These are phyloP conservation scores for Ephydatia muelleri DNA, from an alignment of 37 sponge, comb jelly and placozoan genomes.

Conservation along the genomic window DNA sequence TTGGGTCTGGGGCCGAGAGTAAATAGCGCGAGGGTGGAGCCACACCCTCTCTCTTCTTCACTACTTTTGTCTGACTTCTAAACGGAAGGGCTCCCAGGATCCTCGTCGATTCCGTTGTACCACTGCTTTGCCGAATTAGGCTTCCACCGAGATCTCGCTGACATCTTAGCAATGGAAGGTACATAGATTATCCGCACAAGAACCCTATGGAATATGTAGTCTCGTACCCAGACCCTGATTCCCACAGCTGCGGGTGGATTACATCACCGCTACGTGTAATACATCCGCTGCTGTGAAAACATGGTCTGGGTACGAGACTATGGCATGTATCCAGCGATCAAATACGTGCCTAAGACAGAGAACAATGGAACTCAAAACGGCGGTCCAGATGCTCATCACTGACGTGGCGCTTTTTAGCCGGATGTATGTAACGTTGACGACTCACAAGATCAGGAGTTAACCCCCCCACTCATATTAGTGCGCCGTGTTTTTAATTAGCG, in stretches of 20 bases:
- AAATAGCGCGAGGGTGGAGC: neutral
- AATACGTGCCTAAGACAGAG: neutral
- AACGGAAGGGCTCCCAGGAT: conserved; percentile 93
- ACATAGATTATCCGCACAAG: conserved; percentile 47
- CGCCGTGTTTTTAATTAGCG: too few relatives aligned
- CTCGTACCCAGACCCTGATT: too few relatives aligned
- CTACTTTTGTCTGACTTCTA: conserved; percentile 67
- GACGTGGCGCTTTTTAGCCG: neutral
- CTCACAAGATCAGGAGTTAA: neutral
- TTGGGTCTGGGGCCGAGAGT: too few relatives aligned
- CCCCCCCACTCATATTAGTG: neutral
- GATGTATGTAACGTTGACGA: too few relatives aligned
- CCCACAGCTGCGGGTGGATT: too few relatives aligned
- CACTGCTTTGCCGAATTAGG: conserved; percentile 47
- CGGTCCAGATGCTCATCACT: neutral
- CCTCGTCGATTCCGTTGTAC: conserved; percentile 87
- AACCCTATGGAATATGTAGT: conserved; percentile 27
- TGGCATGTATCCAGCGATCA: conserved; percentile 11
- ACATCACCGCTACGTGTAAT: too few relatives aligned
- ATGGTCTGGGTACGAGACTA: too few relatives aligned
- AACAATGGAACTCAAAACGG: neutral
- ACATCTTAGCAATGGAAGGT: conserved; percentile 48
- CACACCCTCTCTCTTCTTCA: neutral
- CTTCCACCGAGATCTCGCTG: conserved; percentile 8
- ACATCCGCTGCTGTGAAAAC: too few relatives aligned